phyloP scores from a whole-genome alignment of 2,113 vertebrate species.

The Silurus asotus region DNA sequence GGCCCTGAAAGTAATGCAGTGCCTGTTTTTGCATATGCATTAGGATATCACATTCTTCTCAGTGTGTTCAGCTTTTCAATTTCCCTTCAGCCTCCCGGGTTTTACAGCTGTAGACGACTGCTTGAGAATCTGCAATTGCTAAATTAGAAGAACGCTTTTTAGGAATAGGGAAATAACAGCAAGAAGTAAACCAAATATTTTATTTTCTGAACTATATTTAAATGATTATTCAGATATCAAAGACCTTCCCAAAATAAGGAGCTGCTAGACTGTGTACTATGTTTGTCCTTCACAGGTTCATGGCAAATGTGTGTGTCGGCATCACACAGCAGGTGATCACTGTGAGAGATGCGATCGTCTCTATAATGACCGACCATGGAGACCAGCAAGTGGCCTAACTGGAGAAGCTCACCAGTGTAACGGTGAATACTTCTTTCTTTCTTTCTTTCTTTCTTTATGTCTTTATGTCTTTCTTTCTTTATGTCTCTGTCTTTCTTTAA shows the following conservation, averaged over 20 bases:
- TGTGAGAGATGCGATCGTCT: constrained; percentile 85
- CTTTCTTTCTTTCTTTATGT: not conserved
- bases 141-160: not conserved
- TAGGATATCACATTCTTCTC: not conserved
- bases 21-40: not conserved
- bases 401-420: constrained; percentile 86
- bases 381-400: constrained; percentile 86
- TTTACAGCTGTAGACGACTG: not conserved
- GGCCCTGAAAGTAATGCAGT: not conserved
- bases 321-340: constrained; percentile 91
- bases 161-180: not conserved
- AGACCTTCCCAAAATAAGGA: not conserved
- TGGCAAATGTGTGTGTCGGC: constrained; percentile 93
- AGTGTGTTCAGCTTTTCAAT: not conserved
- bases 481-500: not conserved
- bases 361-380: constrained; percentile 93
- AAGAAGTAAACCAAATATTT: not conserved
- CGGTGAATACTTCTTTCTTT: constrained; percentile 76
- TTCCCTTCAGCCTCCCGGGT: not conserved
- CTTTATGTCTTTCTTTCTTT: not conserved
- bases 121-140: not conserved
- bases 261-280: not conserved
- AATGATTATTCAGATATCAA: not conserved
- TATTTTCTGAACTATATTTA: not conserved
- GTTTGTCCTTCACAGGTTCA: constrained; percentile 78